phyloP scores from a whole-genome alignment of 2,888 invertebrate species.

The Perdita meconis region DNA sequence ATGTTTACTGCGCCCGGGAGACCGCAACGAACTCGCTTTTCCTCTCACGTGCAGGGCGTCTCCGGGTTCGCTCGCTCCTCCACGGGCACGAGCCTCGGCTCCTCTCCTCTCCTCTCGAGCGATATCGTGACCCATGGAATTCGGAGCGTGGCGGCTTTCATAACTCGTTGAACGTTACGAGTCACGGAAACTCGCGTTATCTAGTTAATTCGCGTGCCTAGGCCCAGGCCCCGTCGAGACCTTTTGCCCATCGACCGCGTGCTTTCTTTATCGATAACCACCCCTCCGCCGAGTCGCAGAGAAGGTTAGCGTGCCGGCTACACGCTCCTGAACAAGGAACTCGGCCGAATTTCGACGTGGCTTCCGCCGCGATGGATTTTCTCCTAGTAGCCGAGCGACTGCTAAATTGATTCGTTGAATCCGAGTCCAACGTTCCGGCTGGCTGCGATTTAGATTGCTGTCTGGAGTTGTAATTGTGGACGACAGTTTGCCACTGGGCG shows the following conservation, averaged over 20 bases:
- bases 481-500: too few relatives aligned
- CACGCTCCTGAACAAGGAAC: background rate
- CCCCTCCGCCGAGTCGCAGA: too few relatives aligned
- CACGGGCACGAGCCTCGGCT: background rate
- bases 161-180: conserved; percentile 37
- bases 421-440: background rate
- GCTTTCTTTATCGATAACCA: conserved; percentile 22
- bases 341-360: background rate
- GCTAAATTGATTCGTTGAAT: conserved; percentile 9
- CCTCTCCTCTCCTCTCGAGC: background rate
- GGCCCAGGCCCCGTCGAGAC: background rate
- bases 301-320: background rate
- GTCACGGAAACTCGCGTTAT: conserved; percentile 63
- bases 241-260: conserved; percentile 16
- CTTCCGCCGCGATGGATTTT: background rate
- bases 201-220: conserved; percentile 37
- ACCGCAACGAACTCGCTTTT: conserved; percentile 40
- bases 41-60: conserved; percentile 20
- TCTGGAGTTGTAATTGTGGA: background rate
- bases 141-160: conserved; percentile 29
- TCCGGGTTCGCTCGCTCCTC: background rate
- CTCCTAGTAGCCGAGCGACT: background rate
- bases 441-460: background rate
- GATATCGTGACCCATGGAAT: conserved; percentile 42
- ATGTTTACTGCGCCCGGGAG: conserved; percentile 60